Percentiles rank a stretch among this genome's conserved stretches.
These are phyloP conservation scores for Scelioninae gen. 1 DNA, from an alignment of 2,888 invertebrate genomes.

Conservation along the genomic window DNA sequence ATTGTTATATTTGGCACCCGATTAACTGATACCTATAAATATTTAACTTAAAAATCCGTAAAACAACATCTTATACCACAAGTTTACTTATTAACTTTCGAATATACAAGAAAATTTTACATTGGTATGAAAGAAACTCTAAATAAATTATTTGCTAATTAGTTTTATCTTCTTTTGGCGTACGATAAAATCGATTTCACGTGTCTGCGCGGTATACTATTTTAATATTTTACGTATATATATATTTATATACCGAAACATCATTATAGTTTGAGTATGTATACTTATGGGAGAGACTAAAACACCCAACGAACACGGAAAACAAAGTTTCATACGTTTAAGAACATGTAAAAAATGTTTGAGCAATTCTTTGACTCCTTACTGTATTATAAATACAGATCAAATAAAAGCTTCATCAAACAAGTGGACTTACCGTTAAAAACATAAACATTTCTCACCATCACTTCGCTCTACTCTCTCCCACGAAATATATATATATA, in stretches of 20 bases:
- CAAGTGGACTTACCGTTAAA: slow-evolving; percentile 33
- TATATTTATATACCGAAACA: slow-evolving; percentile 68
- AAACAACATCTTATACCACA: no score
- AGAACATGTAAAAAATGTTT: slow-evolving; percentile 66
- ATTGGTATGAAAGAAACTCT: not conserved
- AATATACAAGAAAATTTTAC: not conserved
- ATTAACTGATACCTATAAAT: not conserved
- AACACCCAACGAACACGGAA: slow-evolving; percentile 49
- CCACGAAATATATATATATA: slow-evolving; percentile 64
- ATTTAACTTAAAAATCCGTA: not conserved
- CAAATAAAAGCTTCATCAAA: slow-evolving; percentile 47
- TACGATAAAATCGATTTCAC: slow-evolving; percentile 69
- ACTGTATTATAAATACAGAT: slow-evolving; percentile 34
- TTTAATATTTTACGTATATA: slow-evolving; percentile 61
- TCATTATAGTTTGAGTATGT: slow-evolving; percentile 68
- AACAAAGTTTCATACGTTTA: slow-evolving; percentile 40
- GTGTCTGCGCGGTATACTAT: slow-evolving; percentile 61
- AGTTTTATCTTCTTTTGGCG: slow-evolving; percentile 14
- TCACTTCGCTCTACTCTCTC: slow-evolving; percentile 58
- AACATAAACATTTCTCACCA: slow-evolving; percentile 24
- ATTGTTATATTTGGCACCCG: not conserved
- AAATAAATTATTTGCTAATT: no score
- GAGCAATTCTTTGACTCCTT: slow-evolving; percentile 68
- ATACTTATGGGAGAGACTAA: slow-evolving; percentile 65
- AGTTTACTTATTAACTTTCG: no score